Conservation (phyloP, 2,113 vertebrate genomes). For the Gallinago media region DNA sequence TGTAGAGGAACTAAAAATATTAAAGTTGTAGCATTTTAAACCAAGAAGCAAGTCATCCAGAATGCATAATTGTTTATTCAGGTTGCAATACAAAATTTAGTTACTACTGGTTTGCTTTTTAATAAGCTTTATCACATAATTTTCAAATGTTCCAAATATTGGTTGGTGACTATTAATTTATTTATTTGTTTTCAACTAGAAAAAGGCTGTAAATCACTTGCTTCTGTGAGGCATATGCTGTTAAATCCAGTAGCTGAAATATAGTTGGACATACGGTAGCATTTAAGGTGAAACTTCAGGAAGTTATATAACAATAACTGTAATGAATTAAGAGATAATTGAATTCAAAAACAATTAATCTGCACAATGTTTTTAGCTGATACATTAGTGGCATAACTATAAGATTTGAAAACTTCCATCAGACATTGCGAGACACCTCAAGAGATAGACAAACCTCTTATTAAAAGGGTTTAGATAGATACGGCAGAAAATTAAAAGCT, state of each 20-base stretch:
- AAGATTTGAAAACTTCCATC: neutral
- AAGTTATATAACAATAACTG: neutral
- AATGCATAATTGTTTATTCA: no score
- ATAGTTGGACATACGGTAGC: neutral
- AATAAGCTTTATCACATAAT: neutral
- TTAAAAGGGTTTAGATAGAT: slow-evolving; percentile 1
- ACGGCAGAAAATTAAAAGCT: slow-evolving; percentile 26
- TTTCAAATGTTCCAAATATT: neutral
- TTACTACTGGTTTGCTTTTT: neutral
- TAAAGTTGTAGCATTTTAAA: neutral
- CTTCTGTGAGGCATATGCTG: neutral
- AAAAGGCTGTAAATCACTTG: neutral
- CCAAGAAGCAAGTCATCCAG: neutral
- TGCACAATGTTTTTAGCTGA: neutral
- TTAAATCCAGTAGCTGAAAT: neutral
- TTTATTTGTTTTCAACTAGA: neutral
- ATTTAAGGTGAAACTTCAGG: neutral
- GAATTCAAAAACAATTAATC: neutral
- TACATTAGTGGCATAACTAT: neutral
- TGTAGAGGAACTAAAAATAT: neutral
- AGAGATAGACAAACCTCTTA: neutral
- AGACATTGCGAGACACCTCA: neutral
- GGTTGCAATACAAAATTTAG: no score
- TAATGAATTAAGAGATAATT: neutral
- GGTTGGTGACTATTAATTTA: neutral